phyloP scores from a whole-genome alignment of 1,140 invertebrate genomes.

The Ditylenchus dipsaci region DNA sequence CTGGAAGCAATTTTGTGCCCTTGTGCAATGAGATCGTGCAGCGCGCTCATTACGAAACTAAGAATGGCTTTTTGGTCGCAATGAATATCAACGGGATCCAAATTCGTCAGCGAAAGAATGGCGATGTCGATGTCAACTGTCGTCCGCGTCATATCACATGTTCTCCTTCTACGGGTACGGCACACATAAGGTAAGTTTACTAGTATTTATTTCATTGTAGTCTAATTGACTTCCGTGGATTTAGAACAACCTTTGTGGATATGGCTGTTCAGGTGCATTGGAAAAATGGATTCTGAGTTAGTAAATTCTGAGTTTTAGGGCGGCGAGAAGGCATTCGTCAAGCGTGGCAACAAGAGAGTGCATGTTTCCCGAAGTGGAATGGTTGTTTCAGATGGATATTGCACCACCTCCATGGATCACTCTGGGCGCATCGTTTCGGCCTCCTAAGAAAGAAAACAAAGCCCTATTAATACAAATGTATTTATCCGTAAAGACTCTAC shows the following conservation, averaged over 20 bases:
- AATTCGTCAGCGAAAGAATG: slow-evolving; percentile 24
- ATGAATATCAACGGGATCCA: slow-evolving; percentile 14
- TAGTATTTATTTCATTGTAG: no score
- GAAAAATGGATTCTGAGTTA: not conserved
- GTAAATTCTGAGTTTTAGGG: slow-evolving; percentile 7
- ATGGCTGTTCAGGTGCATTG: slow-evolving; percentile 24
- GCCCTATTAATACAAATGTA: no score
- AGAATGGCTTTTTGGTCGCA: slow-evolving; percentile 14
- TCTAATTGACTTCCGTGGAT: not conserved
- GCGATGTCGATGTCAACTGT: slow-evolving; percentile 17
- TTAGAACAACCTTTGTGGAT: slow-evolving; percentile 19
- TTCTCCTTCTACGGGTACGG: not conserved
- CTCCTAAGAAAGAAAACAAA: slow-evolving; percentile 2
- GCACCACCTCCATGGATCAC: slow-evolving; percentile 30
- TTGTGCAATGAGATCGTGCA: slow-evolving; percentile 33
- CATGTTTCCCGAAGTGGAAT: slow-evolving; percentile 30
- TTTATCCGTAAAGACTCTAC: no score
- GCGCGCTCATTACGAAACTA: slow-evolving; percentile 19
- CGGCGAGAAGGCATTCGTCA: slow-evolving; percentile 30
- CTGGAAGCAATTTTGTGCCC: slow-evolving; percentile 12
- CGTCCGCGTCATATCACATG: not conserved
- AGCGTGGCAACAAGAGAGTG: slow-evolving; percentile 22
- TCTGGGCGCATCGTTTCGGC: slow-evolving; percentile 28
- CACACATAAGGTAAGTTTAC: not conserved
- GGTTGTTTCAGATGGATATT: slow-evolving; percentile 31